Conservation (phyloP, 2,113 vertebrate species). For the Turdus rufiventris region DNA sequence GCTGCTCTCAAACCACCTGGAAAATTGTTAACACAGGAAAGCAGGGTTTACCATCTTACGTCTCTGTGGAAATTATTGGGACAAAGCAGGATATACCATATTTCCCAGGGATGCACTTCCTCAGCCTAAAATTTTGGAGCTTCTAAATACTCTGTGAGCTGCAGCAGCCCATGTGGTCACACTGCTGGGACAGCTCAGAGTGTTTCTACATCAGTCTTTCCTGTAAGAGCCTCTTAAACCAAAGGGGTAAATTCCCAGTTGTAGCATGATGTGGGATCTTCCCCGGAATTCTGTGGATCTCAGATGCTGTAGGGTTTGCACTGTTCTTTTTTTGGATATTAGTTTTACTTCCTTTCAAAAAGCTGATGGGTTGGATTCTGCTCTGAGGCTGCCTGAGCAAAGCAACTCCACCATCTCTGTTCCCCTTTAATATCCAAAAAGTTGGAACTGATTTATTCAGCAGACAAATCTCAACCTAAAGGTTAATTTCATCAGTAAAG, state of each 20-base stretch:
- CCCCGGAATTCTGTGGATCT: neutral
- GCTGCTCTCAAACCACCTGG: neutral
- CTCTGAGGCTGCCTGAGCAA: neutral
- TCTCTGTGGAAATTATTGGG: neutral
- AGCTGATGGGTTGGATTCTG: neutral
- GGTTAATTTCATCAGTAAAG: neutral
- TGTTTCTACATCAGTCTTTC: neutral
- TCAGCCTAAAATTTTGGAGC: neutral
- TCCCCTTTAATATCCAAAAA: neutral
- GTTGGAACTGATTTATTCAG: neutral
- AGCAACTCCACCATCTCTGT: neutral
- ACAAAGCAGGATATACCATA: neutral
- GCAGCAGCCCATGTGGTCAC: neutral
- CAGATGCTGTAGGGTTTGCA: neutral
- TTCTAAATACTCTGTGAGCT: neutral
- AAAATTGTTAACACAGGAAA: neutral
- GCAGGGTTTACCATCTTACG: rapidly evolving
- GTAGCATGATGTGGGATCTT: neutral
- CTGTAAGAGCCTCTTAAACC: neutral
- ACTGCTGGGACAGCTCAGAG: neutral
- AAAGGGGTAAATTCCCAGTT: neutral
- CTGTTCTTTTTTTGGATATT: neutral
- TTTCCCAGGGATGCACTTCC: neutral
- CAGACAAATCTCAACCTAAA: neutral
- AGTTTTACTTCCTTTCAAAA: neutral